Evolutionary conservation across 2,888 invertebrate genomes (phyloP).

Genomic region (Athalia circularis): DNA sequence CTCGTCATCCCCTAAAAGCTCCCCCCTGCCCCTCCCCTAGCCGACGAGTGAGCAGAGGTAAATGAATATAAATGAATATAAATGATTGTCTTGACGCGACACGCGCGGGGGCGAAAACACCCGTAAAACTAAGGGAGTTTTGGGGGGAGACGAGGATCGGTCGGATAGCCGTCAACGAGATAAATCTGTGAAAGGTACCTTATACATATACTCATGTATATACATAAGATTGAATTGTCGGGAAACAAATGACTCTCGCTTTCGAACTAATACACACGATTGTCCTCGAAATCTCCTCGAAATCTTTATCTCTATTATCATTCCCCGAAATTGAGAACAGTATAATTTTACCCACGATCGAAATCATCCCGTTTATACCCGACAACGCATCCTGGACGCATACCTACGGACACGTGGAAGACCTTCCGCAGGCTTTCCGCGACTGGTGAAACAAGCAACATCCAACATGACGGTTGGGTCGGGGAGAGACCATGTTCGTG

Average conservation of each 20-base stretch:
- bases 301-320: no score
- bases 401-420: no score
- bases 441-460: no score
- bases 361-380: no score
- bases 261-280: not conserved
- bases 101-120: slow-evolving; percentile 19
- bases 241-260: slow-evolving; percentile 33
- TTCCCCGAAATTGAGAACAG: no score
- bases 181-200: slow-evolving; percentile 32
- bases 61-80: slow-evolving; percentile 53
- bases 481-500: no score
- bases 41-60: slow-evolving; percentile 45
- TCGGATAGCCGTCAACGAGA: slow-evolving; percentile 40
- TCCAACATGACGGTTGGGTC: not conserved
- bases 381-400: no score
- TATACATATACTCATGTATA: no score
- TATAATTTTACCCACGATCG: no score
- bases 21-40: not conserved
- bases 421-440: no score
- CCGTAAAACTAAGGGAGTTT: not conserved
- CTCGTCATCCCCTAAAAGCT: slow-evolving; percentile 45
- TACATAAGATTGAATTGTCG: not conserved
- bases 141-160: slow-evolving; percentile 30
- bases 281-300: not conserved
- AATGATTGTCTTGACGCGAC: slow-evolving; percentile 48